Base-by-base conservation (phyloP, 2,113 vertebrate species). In the Python bivittatus region DNA sequence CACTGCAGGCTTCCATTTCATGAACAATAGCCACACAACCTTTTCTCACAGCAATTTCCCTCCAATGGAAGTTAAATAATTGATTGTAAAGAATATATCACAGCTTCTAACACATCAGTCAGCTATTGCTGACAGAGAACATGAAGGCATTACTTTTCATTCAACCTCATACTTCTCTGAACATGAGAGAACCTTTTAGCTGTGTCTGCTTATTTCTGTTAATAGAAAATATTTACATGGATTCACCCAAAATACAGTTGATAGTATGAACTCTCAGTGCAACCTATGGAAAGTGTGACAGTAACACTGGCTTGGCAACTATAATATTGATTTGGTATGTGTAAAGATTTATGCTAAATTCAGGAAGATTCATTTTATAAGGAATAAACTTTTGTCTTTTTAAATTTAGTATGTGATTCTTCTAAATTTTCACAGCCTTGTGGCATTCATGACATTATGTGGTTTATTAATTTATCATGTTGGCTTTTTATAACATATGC, bases 381-480 rank as follows among this genome's bases (percentile, higher is more conserved):
- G 96, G 95, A 90, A 93, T 79, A 79, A 42, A 42, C 17, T 93
- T 92, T 93, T 96, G 94, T 92, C 92, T 93, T 96, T 97, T 79
- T 57, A 94, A 97, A 96, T 94, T 96, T 97, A 98, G 98, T 98
- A 98, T 98, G 98, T 97, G 97, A 88, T 94, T 94, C 96, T 64
- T 94, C 97, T 98, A 98, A 97, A 98, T 98, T 98, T 96, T 96
- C 72, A 12, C 97, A 96, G 97, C 97, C 33, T 97, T 97, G 97
- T 97, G 97, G 97, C 96, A 97, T 98, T 97, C 97, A 54, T 85
- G 97, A 97, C 98, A 98, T 98, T 96, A 98, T 97, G 98, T 97
- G 96, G 86, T 84, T 97, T 98, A 98, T 99, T 99, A 98, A 99
- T 99, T 98, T 97, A 98, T 98, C 97, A 96, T 97, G 97, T 97